Conservation (phyloP, 2,888 invertebrate genomes). For the Diabrotica balteata region DNA sequence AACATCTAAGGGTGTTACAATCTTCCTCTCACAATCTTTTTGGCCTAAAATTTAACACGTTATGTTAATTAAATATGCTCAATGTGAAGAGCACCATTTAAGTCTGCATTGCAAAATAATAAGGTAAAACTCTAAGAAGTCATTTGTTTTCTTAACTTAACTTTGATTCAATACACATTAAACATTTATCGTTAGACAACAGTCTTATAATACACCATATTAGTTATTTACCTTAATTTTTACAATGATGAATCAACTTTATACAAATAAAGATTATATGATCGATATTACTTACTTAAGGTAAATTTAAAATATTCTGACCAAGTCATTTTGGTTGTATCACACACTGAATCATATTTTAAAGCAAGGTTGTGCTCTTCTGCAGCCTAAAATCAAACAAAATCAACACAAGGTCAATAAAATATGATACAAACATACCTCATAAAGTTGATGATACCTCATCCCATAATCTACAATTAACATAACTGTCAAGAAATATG, state of each 20-base stretch:
- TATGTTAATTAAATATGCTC: not conserved
- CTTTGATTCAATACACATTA: too few species aligned
- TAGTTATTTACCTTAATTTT: too few species aligned
- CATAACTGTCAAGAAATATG: conserved; percentile 37
- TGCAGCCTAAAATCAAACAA: conserved; percentile 37
- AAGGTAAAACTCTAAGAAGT: too few species aligned
- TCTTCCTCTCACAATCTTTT: conserved; percentile 40
- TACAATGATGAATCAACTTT: too few species aligned
- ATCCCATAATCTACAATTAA: conserved; percentile 40
- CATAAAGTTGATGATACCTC: conserved; percentile 36
- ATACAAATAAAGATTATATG: too few species aligned
- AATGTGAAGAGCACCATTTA: too few species aligned
- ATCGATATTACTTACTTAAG: conserved; percentile 33
- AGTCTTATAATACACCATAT: too few species aligned
- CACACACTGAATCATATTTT: conserved; percentile 39
- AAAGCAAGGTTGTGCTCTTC: conserved; percentile 42
- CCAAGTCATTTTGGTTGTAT: conserved; percentile 41
- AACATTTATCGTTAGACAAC: too few species aligned
- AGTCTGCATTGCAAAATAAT: too few species aligned
- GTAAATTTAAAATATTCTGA: conserved; percentile 36
- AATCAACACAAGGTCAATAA: conserved; percentile 9
- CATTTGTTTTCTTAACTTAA: too few species aligned
- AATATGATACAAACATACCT: conserved; percentile 36
- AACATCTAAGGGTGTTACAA: conserved; percentile 43
- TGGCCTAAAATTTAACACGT: conserved; percentile 33